phyloP scores from a whole-genome alignment of 1,140 invertebrate species.

The Neodiprion pinetum region DNA sequence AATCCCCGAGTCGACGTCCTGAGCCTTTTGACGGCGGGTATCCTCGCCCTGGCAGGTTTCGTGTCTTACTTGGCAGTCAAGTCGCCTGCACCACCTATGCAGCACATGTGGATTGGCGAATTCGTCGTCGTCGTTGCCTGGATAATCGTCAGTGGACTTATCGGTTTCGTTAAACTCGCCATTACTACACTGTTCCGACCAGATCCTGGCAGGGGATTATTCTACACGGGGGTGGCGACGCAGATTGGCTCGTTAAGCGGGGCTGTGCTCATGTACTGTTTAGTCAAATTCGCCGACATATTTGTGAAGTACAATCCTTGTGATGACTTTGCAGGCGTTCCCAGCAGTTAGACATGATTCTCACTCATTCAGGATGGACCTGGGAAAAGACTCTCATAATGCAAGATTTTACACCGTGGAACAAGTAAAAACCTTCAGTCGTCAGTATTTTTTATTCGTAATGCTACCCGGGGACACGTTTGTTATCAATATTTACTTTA shows the following conservation, averaged over 20 bases:
- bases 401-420: background rate
- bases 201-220: conserved; percentile 65
- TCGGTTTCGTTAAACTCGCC: conserved; percentile 84
- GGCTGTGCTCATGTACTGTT: conserved; percentile 74
- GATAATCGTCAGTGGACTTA: conserved; percentile 71
- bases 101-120: conserved; percentile 65
- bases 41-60: conserved; percentile 68
- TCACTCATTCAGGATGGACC: background rate
- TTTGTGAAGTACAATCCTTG: conserved; percentile 64
- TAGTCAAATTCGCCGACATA: conserved; percentile 74
- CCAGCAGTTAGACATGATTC: background rate
- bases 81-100: conserved; percentile 78
- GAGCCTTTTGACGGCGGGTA: conserved; percentile 61
- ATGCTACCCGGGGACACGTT: no score
- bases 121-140: conserved; percentile 73
- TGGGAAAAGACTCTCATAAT: no score
- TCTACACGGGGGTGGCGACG: conserved; percentile 79
- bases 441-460: no score
- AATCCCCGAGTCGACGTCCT: conserved; percentile 68
- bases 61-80: conserved; percentile 74
- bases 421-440: background rate
- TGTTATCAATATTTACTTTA: no score
- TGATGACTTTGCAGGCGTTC: background rate
- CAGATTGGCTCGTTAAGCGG: conserved; percentile 83
- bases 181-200: conserved; percentile 75